Base-by-base conservation (phyloP, 2,888 invertebrate genomes). In the Nemapogon koenigi region DNA sequence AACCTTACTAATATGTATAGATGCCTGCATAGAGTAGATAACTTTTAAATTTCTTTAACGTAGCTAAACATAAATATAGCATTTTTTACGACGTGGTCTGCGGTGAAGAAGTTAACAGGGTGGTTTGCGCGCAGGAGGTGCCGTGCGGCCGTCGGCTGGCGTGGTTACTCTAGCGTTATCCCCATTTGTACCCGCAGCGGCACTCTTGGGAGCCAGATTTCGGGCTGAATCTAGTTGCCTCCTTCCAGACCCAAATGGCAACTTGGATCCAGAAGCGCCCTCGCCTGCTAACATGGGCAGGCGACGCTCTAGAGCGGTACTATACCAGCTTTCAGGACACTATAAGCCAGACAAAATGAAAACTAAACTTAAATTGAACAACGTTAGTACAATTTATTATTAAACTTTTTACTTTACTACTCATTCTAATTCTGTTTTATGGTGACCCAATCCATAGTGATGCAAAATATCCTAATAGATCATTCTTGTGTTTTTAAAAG, bases 261-360 rank as follows among this genome's bases (percentile, higher is more conserved):
- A 86, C 62, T 87, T 90, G 73, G 90, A 90, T 67, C 84, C 86
- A 28, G 89, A 89, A 76, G 86, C 87, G 52, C 88, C 88, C 43
- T 90, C 91, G 50, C 88, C 90, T 53, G 87, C 90, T 57, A 94
- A 94, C 82, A 94, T 94, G 82, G 94, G 93, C 52, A 82, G 96
- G 50, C 83, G 97, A 58, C 85, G 97, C 57, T 95, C 95, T 63
- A 84, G 97, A 60, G 97, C 97, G 29, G 96, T 97, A 42, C 87
- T 97, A 46, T 97, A 97, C 81, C 96, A 97, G 80, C 85, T 97
- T 54, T 96, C 95, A 52, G 97, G 97, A 46, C 96, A 96, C 76
- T 97, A 96, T 79, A 94, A 93, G 68, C 94, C 93, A 61, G 94
- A 94, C 72, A 92, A 92, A 67, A 88, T 88, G 78, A 92, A 96